These are phyloP conservation scores for Brachypteracias leptosomus DNA, from an alignment of 2,113 vertebrate species.

Conservation along the genomic window DNA sequence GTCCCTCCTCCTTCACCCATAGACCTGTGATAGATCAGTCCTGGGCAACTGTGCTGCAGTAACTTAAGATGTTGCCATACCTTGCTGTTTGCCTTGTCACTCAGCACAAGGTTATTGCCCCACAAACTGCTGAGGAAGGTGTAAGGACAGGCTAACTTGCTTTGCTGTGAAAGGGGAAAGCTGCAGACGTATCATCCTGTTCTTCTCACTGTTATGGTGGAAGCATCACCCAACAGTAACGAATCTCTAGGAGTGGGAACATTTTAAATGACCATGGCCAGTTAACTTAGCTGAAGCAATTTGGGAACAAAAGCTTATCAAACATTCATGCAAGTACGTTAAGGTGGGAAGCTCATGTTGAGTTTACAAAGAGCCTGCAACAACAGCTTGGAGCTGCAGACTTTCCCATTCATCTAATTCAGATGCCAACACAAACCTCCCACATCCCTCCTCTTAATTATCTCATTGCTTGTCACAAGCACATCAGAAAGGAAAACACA, in stretches of 20 bases:
- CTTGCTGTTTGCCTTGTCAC: not conserved
- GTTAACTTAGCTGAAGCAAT: not conserved
- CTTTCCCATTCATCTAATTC: not conserved
- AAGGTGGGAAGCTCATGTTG: not conserved
- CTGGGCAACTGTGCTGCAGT: not conserved
- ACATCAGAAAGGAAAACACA: not conserved
- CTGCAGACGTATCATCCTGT: not conserved
- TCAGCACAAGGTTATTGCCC: not conserved
- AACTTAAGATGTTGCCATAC: not conserved
- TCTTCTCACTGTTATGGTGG: not conserved
- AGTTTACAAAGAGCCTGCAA: conserved; percentile 10
- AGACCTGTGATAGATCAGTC: not conserved
- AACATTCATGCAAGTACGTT: not conserved
- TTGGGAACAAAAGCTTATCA: not conserved
- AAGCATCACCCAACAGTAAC: not conserved
- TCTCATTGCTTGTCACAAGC: not conserved
- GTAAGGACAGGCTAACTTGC: not conserved
- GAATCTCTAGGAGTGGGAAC: not conserved
- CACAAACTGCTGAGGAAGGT: not conserved
- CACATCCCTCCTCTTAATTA: not conserved
- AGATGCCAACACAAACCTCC: not conserved
- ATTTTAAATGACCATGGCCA: not conserved
- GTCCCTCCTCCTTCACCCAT: not conserved
- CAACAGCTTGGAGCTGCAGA: not conserved
- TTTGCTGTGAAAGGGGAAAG: not conserved